phyloP scores from a whole-genome alignment of 2,113 vertebrate species.

The Himantopus leucocephalus region DNA sequence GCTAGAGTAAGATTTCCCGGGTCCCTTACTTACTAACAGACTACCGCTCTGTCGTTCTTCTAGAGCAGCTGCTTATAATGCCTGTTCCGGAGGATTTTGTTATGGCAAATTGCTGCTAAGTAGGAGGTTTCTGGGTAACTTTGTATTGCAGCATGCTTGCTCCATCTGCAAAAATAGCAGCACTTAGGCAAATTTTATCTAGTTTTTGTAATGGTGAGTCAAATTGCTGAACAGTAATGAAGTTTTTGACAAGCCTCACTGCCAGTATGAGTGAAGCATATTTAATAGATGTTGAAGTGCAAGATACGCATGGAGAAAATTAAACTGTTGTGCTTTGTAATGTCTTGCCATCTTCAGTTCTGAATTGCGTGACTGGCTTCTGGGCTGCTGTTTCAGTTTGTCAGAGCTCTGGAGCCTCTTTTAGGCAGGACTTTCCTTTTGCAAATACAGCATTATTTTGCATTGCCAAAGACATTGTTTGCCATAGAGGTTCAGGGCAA shows the following conservation, averaged over 20 bases:
- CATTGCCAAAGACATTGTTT: background rate
- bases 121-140: background rate
- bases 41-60: conserved; percentile 32
- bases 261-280: background rate
- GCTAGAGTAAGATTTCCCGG: background rate
- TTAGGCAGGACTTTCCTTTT: background rate
- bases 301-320: background rate
- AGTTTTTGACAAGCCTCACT: background rate
- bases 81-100: background rate
- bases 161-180: conserved; percentile 34
- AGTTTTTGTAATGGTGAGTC: background rate
- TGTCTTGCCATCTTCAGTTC: background rate
- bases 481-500: background rate
- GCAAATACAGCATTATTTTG: background rate
- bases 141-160: background rate
- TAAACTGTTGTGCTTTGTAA: background rate
- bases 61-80: conserved; percentile 25
- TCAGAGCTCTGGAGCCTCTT: background rate
- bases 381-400: background rate
- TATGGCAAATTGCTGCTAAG: background rate
- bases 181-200: conserved; percentile 28
- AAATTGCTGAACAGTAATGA: background rate
- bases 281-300: background rate
- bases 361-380: background rate
- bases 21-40: background rate